These are phyloP conservation scores for Caenorhabditis sulstoni DNA, from an alignment of 2,888 invertebrate species.

Conservation along the genomic window DNA sequence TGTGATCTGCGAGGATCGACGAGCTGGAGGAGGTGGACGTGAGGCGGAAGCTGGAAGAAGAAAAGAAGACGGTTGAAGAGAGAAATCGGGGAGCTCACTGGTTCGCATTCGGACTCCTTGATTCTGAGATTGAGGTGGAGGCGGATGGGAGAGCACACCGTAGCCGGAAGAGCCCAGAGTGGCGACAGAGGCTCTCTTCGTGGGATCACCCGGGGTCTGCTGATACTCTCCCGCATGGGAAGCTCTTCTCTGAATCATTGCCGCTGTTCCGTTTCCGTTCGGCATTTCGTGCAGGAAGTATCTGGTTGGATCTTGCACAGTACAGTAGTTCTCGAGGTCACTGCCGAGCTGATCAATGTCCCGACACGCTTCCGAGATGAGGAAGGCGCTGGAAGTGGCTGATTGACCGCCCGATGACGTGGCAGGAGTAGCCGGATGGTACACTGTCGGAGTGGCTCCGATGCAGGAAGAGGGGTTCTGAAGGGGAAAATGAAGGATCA, in stretches of 20 bases:
- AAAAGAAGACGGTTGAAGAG: neutral
- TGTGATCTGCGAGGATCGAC: conserved; percentile 81
- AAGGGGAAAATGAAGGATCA: too few relatives aligned
- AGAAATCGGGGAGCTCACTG: conserved; percentile 30
- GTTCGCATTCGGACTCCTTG: conserved; percentile 62
- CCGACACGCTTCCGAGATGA: conserved; percentile 52
- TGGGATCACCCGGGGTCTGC: conserved; percentile 12
- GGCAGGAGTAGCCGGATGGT: conserved; percentile 44
- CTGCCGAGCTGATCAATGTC: conserved; percentile 72
- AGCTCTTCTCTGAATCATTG: conserved; percentile 45
- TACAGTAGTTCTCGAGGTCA: conserved; percentile 71
- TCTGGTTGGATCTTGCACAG: conserved; percentile 33
- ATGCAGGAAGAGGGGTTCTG: conserved; percentile 36
- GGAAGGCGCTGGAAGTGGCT: conserved; percentile 46
- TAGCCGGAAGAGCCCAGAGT: conserved; percentile 29
- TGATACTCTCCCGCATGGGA: conserved; percentile 45
- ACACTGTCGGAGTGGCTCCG: conserved; percentile 44
- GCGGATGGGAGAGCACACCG: conserved; percentile 23
- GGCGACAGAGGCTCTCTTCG: conserved; percentile 40
- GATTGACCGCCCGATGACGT: conserved; percentile 34
- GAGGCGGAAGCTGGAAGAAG: conserved; percentile 60
- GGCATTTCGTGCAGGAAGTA: conserved; percentile 35
- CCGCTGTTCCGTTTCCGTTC: conserved; percentile 5
- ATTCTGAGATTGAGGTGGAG: conserved; percentile 7
- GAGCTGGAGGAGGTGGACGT: conserved; percentile 82